These are phyloP conservation scores for Ceyx erithaca DNA, from an alignment of 2,797 vertebrate species.

Conservation along the genomic window DNA sequence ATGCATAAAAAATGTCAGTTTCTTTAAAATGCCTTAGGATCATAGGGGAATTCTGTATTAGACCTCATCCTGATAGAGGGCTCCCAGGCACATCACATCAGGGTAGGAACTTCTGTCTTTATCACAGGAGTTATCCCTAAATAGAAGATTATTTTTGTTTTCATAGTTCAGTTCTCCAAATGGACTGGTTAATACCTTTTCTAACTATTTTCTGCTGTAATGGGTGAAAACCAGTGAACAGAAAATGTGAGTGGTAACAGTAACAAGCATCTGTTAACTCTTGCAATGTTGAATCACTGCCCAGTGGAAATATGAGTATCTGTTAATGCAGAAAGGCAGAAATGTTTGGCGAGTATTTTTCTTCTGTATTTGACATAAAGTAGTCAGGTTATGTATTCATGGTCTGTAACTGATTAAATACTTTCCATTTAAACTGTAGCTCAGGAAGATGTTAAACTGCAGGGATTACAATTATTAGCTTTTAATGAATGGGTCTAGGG, in stretches of 20 bases:
- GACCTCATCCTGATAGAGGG: background rate
- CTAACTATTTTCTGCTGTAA: no score
- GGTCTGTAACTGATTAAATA: background rate
- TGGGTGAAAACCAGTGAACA: background rate
- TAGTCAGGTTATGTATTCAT: background rate
- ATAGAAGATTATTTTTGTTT: background rate
- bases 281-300: background rate
- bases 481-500: background rate
- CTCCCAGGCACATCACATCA: background rate
- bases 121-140: background rate
- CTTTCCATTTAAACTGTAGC: background rate
- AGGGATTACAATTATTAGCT: background rate
- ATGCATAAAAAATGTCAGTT: background rate
- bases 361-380: background rate
- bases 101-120: background rate
- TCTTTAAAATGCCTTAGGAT: background rate
- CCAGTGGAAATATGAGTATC: background rate
- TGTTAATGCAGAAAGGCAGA: background rate
- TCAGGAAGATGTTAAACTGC: background rate
- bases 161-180: background rate
- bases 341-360: background rate
- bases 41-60: background rate
- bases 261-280: background rate
- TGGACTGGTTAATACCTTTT: background rate
- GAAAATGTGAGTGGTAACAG: background rate